Evolutionary conservation across 2,888 invertebrate species (phyloP).

Genomic region (Tipula helvola): DNA sequence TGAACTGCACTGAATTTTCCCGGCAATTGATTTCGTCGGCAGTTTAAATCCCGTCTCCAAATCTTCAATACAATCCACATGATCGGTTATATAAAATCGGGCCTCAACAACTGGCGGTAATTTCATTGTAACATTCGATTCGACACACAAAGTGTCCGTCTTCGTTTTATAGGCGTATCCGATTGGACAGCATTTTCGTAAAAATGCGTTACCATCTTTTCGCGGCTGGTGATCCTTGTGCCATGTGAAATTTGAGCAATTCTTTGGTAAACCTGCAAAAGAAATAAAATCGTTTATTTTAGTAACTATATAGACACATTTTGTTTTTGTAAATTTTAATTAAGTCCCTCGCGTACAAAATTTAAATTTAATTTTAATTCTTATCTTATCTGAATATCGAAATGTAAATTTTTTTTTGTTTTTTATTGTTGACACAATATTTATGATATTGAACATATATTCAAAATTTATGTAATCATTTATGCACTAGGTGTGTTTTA

Average conservation of each 20-base stretch:
- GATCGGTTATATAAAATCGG: not conserved
- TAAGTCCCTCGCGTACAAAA: not conserved
- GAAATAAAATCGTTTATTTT: too few relatives aligned
- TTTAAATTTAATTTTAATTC: not conserved
- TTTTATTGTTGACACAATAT: not conserved
- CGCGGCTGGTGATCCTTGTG: not conserved
- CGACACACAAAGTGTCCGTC: not conserved
- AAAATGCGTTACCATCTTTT: not conserved
- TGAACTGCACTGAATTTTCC: not conserved
- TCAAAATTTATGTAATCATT: not conserved
- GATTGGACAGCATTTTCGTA: not conserved
- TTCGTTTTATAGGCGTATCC: not conserved
- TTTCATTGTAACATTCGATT: not conserved
- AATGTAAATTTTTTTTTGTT: not conserved
- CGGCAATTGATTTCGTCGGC: not conserved
- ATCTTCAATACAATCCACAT: slow-evolving; percentile 5
- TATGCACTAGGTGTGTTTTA: not conserved
- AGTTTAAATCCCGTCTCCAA: not conserved
- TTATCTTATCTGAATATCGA: not conserved
- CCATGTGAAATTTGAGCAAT: not conserved
- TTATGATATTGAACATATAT: not conserved
- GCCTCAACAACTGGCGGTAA: not conserved
- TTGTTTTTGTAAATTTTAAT: not conserved
- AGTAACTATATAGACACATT: too few relatives aligned
- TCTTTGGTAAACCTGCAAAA: not conserved